Base-by-base conservation (phyloP, 2,888 invertebrate species). In the Drosophila colorata region DNA sequence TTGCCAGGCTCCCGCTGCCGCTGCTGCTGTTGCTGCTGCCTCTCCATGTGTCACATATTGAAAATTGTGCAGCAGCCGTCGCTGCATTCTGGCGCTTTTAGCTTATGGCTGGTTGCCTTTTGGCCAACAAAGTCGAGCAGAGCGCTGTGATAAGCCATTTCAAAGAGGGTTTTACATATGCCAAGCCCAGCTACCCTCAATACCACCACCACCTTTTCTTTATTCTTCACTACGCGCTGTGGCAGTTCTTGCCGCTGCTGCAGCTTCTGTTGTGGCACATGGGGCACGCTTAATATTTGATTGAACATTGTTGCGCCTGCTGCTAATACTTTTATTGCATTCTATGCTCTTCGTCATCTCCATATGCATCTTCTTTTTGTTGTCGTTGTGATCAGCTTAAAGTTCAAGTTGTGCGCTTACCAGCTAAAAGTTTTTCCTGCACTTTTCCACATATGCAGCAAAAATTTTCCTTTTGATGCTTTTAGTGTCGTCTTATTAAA, bases 401-500 rank as follows among this genome's bases (percentile, higher is more conserved):
- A 63, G 61, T 63, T 65, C 14, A 63, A 63, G 48, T 64, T 33
- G 41, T 18, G 18, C 61, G 61, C 61, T 44, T 44, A 25, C 44
- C 59, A 40, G 65, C 60, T 51, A 52, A 63, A 81, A 84, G 64
- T 80, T 87, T 66, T 25, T 23, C 53, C 56, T 53, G 78, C 74
- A 63, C 74, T 78, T 72, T 74, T 55, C 58, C 78, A 69, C 86
- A 82, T 71, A 69, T 67, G 79, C 75, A 69, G 64, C 69, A 68
- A 55, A 73, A 82, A 76, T 80, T 69, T 83, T 73, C 68, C 48
- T 63, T 83, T 88, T 83, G 88, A 86, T 88, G 88, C 88, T 88
- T 83, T 88, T 86, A 88, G 87, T 83, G 83, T 88, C 73, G 83
- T 83, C 83, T 83, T 83, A 83, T 83, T 83, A 83, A 83, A 83